Conservation (phyloP, 2,113 vertebrate genomes). For the Pachyramphus minor region DNA sequence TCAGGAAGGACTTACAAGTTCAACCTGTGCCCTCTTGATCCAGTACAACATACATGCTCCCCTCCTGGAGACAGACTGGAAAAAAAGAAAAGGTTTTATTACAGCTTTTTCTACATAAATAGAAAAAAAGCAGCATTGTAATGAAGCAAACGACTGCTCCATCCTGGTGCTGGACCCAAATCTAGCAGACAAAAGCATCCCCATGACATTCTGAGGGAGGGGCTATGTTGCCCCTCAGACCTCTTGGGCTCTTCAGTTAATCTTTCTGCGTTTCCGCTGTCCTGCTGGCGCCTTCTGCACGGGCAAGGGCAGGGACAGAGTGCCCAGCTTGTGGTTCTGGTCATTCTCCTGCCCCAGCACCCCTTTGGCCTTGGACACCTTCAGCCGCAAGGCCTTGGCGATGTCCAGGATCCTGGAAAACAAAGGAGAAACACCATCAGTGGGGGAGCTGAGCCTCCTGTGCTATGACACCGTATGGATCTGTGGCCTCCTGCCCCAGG, state of each 20-base stretch:
- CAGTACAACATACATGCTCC: not conserved
- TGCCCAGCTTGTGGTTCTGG: constrained; percentile 77
- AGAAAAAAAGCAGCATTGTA: not conserved
- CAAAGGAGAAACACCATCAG: not conserved
- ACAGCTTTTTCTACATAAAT: not conserved
- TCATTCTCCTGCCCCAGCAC: not conserved
- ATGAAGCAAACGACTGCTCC: not conserved
- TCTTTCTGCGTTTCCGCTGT: constrained; percentile 78
- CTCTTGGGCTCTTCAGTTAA: constrained; percentile 1
- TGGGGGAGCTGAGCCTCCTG: fast-evolving
- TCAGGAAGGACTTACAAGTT: not conserved
- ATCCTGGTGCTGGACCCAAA: not conserved
- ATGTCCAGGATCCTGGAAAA: constrained; percentile 79
- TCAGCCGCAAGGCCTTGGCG: constrained; percentile 88
- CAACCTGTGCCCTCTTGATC: not conserved
- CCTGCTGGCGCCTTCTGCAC: constrained; percentile 52
- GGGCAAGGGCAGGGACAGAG: constrained; percentile 81
- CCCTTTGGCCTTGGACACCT: constrained; percentile 69
- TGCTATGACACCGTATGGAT: fast-evolving
- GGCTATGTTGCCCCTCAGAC: fast-evolving
- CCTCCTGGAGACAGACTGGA: not conserved
- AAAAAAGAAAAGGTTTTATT: not conserved
- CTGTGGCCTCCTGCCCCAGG: not conserved
- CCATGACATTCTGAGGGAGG: not conserved
- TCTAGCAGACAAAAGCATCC: not conserved